These are phyloP conservation scores for Masnerella sp. DNA, from an alignment of 2,888 invertebrate species.

Conservation along the genomic window DNA sequence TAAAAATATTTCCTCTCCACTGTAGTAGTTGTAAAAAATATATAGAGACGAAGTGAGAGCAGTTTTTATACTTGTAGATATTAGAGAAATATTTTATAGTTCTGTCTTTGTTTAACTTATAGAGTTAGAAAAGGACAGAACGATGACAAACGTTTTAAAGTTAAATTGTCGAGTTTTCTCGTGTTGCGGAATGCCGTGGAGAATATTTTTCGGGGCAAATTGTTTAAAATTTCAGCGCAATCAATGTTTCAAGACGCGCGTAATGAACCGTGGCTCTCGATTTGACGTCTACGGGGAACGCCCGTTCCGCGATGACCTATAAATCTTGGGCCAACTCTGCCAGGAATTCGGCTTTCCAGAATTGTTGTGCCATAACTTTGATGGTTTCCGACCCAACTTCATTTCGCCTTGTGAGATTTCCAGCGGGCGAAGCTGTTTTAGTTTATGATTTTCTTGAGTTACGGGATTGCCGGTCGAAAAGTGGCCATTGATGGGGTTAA, in stretches of 20 bases:
- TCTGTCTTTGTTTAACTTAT: too few species aligned
- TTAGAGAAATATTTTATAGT: too few species aligned
- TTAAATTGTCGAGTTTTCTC: too few species aligned
- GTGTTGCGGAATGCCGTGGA: conserved; percentile 21
- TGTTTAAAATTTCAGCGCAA: conserved; percentile 27
- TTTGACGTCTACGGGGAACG: conserved; percentile 11
- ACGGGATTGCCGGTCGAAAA: too few species aligned
- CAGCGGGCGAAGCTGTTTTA: neutral
- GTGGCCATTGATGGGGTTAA: too few species aligned
- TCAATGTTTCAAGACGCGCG: conserved; percentile 17
- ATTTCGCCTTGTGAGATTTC: conserved; percentile 2
- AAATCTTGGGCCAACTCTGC: conserved; percentile 2
- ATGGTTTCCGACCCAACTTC: conserved; percentile 1
- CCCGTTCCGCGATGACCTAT: conserved; percentile 14
- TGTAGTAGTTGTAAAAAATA: too few species aligned
- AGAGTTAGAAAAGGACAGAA: too few species aligned
- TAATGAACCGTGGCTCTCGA: conserved; percentile 25
- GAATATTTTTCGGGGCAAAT: conserved; percentile 18
- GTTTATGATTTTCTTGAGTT: neutral
- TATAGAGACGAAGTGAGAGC: too few species aligned
- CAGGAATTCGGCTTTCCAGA: conserved; percentile 28
- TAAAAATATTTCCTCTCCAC: too few species aligned
- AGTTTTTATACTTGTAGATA: too few species aligned
- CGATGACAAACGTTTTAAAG: too few species aligned
- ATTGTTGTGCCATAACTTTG: conserved; percentile 38